These are phyloP conservation scores for Petrosia ficiformis DNA, from an alignment of 37 sponge, comb jelly and placozoan genomes.

Conservation along the genomic window DNA sequence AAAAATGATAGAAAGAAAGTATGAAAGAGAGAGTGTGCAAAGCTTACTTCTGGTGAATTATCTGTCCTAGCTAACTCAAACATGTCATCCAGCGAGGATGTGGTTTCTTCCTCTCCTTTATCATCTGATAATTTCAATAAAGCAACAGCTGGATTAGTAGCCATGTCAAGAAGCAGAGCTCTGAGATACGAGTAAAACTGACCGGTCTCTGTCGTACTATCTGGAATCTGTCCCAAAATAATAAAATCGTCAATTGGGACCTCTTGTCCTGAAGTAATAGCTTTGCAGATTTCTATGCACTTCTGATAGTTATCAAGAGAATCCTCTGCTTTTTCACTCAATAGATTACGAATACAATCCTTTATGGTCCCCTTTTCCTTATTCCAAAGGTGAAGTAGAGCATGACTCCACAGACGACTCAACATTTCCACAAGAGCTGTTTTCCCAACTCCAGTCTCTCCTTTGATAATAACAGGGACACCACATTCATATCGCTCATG, in stretches of 20 bases:
- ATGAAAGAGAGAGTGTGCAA: background rate
- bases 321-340: background rate
- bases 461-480: conserved; percentile 90
- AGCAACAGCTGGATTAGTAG: conserved; percentile 27
- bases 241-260: conserved; percentile 35
- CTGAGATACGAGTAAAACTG: conserved; percentile 21
- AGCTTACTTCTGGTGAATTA: conserved; percentile 33
- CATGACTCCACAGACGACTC: conserved; percentile 79
- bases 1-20: no score
- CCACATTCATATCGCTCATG: conserved; percentile 73
- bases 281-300: conserved; percentile 36
- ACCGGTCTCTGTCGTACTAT: conserved; percentile 2
- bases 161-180: conserved; percentile 28
- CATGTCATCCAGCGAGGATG: conserved; percentile 18
- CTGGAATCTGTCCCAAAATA: conserved; percentile 20
- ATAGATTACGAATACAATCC: conserved; percentile 20
- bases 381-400: conserved; percentile 59
- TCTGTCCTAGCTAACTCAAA: conserved; percentile 10
- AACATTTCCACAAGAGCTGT: conserved; percentile 87
- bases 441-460: conserved; percentile 96
- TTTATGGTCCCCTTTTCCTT: conserved; percentile 18
- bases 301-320: conserved; percentile 13
- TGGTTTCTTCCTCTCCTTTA: background rate
- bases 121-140: conserved; percentile 17
- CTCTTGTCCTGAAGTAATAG: background rate